A percentile compares a stretch with the other conserved stretches of the same genome.
Evolutionary conservation across 1,140 invertebrate genomes (phyloP).

Genomic region (Coptotermes formosanus): DNA sequence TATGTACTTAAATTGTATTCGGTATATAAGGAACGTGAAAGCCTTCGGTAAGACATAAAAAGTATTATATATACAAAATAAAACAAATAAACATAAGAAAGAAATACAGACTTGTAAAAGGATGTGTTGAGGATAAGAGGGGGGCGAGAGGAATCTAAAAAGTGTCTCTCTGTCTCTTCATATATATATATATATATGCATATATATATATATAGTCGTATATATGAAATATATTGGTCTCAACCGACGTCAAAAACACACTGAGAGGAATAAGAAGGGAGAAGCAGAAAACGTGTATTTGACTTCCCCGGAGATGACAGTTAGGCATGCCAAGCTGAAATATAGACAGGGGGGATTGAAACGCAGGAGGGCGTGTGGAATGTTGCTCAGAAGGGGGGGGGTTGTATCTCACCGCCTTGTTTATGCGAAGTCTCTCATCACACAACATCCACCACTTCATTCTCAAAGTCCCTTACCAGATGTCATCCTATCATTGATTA

Average conservation of each 20-base stretch:
- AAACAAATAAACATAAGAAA: background rate
- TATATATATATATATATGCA: too few species aligned
- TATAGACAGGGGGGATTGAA: background rate
- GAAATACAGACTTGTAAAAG: background rate
- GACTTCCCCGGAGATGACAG: background rate
- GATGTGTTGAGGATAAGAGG: background rate
- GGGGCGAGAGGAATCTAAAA: background rate
- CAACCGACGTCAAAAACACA: background rate
- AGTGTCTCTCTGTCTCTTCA: too few species aligned
- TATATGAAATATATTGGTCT: background rate
- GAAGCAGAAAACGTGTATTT: constrained; percentile 4
- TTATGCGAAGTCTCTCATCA: constrained; percentile 11
- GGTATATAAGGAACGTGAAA: background rate
- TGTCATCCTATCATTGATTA: background rate
- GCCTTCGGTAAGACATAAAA: background rate
- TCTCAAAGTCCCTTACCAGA: background rate
- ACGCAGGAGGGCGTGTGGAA: background rate
- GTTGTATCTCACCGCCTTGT: background rate
- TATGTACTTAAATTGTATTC: background rate
- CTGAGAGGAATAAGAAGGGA: background rate
- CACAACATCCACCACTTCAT: background rate
- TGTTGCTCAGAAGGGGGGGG: background rate
- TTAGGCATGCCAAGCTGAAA: background rate
- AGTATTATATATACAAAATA: background rate
- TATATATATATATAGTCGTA: background rate